These are phyloP conservation scores for Alaudala cheleensis DNA, from an alignment of 2,113 vertebrate genomes.

Conservation along the genomic window DNA sequence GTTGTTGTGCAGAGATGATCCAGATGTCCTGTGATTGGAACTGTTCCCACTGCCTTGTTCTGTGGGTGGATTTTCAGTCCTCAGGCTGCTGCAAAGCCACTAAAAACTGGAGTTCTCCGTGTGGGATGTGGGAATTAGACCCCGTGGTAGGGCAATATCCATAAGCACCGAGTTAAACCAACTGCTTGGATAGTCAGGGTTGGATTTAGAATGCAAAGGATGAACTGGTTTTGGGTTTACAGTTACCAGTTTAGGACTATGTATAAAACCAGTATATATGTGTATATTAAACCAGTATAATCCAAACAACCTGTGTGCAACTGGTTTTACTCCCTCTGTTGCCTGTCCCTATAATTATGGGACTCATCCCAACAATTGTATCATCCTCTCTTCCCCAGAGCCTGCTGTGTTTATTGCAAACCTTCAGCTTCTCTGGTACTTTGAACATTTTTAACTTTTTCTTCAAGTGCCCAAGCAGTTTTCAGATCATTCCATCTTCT, in stretches of 20 bases:
- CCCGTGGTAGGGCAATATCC: neutral
- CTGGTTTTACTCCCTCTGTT: neutral
- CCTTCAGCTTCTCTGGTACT: neutral
- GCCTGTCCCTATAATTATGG: neutral
- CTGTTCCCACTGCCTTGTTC: neutral
- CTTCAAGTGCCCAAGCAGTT: neutral
- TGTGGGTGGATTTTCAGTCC: neutral
- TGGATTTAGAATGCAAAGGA: neutral
- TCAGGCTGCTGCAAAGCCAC: neutral
- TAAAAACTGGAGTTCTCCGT: neutral
- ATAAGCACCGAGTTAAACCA: neutral
- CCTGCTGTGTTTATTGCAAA: neutral
- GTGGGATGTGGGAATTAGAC: neutral
- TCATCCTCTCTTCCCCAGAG: neutral
- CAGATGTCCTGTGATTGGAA: neutral
- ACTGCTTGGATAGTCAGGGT: neutral
- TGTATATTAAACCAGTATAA: neutral
- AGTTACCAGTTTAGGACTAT: neutral
- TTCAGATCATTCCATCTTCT: neutral
- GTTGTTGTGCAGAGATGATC: neutral
- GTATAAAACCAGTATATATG: neutral
- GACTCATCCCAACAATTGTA: neutral
- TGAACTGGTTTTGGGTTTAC: neutral
- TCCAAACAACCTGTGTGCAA: fast-evolving
- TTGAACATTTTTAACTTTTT: neutral